phyloP scores from a whole-genome alignment of 1,140 invertebrate genomes.

The Orius insidiosus region DNA sequence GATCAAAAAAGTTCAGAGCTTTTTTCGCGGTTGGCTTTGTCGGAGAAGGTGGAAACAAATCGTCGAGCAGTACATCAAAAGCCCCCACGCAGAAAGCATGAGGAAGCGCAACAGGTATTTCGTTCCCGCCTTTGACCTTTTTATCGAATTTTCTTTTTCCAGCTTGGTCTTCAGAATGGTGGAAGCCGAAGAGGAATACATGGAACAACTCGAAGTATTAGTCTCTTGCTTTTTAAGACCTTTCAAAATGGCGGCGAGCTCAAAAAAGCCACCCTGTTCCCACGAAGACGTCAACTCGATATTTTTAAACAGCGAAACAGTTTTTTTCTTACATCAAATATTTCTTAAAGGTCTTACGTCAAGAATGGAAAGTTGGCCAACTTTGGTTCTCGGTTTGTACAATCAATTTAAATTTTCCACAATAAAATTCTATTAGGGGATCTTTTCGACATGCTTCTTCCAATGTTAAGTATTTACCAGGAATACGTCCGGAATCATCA shows the following conservation, averaged over 20 bases:
- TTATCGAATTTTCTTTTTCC: slow-evolving; percentile 19
- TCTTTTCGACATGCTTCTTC: slow-evolving; percentile 80
- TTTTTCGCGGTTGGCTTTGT: slow-evolving; percentile 87
- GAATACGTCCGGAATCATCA: slow-evolving; percentile 89
- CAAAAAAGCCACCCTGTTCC: slow-evolving; percentile 79
- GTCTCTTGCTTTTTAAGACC: slow-evolving; percentile 84
- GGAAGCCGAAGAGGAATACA: slow-evolving; percentile 79
- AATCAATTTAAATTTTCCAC: background rate
- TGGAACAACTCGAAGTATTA: slow-evolving; percentile 77
- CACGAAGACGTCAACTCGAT: slow-evolving; percentile 93
- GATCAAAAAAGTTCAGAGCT: slow-evolving; percentile 90
- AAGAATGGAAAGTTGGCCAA: slow-evolving; percentile 84
- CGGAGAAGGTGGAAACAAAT: slow-evolving; percentile 89
- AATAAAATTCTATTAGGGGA: slow-evolving; percentile 43
- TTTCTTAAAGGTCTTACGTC: slow-evolving; percentile 86
- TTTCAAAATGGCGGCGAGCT: slow-evolving; percentile 86
- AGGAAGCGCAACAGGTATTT: slow-evolving; percentile 70
- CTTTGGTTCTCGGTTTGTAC: slow-evolving; percentile 58
- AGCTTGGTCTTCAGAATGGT: slow-evolving; percentile 86
- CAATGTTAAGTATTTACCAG: slow-evolving; percentile 88
- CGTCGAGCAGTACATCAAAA: slow-evolving; percentile 90
- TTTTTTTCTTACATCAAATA: slow-evolving; percentile 87
- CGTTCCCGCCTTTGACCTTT: too few species aligned
- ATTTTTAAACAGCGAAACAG: slow-evolving; percentile 85
- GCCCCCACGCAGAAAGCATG: slow-evolving; percentile 88